phyloP scores from a whole-genome alignment of 2,888 invertebrate species.

The Diaperis boleti region DNA sequence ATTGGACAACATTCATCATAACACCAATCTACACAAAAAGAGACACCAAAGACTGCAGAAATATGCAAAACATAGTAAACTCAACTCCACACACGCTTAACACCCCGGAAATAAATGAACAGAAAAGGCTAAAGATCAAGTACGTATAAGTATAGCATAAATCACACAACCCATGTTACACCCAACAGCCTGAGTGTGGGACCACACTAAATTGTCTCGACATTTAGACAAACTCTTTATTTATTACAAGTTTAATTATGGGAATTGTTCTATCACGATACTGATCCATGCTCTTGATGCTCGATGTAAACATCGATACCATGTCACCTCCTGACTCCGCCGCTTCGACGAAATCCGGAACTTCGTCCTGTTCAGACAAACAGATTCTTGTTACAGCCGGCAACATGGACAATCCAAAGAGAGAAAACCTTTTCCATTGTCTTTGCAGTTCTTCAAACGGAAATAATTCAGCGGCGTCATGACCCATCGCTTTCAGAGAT shows the following conservation, averaged over 20 bases:
- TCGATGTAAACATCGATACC: background rate
- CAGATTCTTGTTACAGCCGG: conserved; percentile 34
- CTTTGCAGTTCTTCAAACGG: conserved; percentile 50
- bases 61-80: too few relatives aligned
- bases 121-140: too few relatives aligned
- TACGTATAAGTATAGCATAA: too few relatives aligned
- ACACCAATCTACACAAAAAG: too few relatives aligned
- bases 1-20: too few relatives aligned
- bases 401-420: conserved; percentile 44
- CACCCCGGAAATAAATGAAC: too few relatives aligned
- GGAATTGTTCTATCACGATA: conserved; percentile 17
- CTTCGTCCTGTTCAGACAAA: conserved; percentile 40
- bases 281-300: conserved; percentile 16
- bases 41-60: too few relatives aligned
- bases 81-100: too few relatives aligned
- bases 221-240: too few relatives aligned
- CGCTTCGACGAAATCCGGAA: conserved; percentile 26
- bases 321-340: conserved; percentile 17
- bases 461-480: conserved; percentile 54
- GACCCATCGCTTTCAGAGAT: conserved; percentile 50
- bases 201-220: too few relatives aligned
- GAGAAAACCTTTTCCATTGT: conserved; percentile 47
- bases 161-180: too few relatives aligned
- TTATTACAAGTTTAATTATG: conserved; percentile 18
- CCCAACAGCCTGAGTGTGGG: too few relatives aligned